Evolutionary conservation across 2,113 vertebrate species (phyloP), one percentile per base, ranked within the genome.

Genomic region (Paedocypris sp.): DNA sequence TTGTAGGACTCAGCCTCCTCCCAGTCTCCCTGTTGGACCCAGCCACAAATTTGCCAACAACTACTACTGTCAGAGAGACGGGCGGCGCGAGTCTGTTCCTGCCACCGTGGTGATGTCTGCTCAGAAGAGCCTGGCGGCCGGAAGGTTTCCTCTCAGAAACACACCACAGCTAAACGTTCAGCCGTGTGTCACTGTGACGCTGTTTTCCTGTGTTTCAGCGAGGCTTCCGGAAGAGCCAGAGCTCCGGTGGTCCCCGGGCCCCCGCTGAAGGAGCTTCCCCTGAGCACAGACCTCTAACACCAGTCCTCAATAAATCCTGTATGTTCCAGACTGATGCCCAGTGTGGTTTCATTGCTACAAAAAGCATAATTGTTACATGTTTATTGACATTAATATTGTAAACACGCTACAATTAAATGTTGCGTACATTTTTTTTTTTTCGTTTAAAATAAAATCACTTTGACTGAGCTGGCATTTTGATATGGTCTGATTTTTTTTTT

Each of bases 241-340:
- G 74, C 22, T n/a, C 79, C 90, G 0, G 87, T 92, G 69, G 82
- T 80, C 0, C 94, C 94, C 0, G 92, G 88, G 4, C 19, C 73
- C 9, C 41, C 52, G 0, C 59, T 77, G 2, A 80, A 67, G 68
- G 83, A 75, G 9, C 89, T 87, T 57, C 62, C 83, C 2, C 77
- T 97, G 18, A 96, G 92, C 4, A 83, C 70, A 33, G 94, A 96
- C n/a, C n/a, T n/a, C n/a, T n/a, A n/a, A n/a, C n/a, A n/a, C n/a
- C n/a, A n/a, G n/a, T n/a, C n/a, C n/a, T n/a, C n/a, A n/a, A n/a
- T 66, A 28, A n/a, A 10, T 32, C 10, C 29, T 32, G 29, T n/a
- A n/a, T n/a, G n/a, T n/a, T n/a, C n/a, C n/a, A n/a, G n/a, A n/a
- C n/a, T n/a, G n/a, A n/a, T n/a, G n/a, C n/a, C n/a, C n/a, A n/a